phyloP scores from a whole-genome alignment of 1,140 invertebrate species.

The Yoshiicerus persimilis region DNA sequence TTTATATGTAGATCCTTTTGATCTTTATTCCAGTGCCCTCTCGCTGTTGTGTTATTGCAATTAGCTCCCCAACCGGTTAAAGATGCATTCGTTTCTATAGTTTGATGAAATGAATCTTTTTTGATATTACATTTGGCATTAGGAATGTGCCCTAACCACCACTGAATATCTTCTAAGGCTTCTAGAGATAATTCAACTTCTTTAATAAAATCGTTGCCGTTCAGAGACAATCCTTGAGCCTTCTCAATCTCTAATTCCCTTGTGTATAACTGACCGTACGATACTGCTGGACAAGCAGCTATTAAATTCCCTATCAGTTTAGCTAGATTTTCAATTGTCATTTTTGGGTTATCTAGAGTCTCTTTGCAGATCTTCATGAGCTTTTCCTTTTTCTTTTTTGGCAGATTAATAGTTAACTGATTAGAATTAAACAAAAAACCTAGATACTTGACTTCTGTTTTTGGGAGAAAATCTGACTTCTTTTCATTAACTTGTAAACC shows the following conservation, averaged over 20 bases:
- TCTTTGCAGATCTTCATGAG: background rate
- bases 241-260: background rate
- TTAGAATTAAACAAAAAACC: constrained; percentile 33
- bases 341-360: background rate
- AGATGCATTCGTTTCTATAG: background rate
- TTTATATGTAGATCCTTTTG: constrained; percentile 20
- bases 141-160: background rate
- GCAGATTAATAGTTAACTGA: background rate
- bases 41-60: background rate
- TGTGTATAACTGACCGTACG: constrained; percentile 25
- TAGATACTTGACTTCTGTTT: background rate
- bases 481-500: background rate
- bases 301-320: constrained; percentile 7
- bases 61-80: constrained; percentile 13
- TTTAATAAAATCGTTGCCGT: background rate
- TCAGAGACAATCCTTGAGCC: background rate
- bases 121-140: background rate
- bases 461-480: background rate
- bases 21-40: background rate
- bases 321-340: background rate
- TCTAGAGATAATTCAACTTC: background rate
- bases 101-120: background rate
- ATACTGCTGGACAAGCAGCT: background rate
- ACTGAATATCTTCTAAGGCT: background rate
- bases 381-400: background rate